Evolutionary conservation across 2,113 vertebrate species (phyloP), one percentile per base, ranked within the genome.

Genomic region (Indicator maculatus): DNA sequence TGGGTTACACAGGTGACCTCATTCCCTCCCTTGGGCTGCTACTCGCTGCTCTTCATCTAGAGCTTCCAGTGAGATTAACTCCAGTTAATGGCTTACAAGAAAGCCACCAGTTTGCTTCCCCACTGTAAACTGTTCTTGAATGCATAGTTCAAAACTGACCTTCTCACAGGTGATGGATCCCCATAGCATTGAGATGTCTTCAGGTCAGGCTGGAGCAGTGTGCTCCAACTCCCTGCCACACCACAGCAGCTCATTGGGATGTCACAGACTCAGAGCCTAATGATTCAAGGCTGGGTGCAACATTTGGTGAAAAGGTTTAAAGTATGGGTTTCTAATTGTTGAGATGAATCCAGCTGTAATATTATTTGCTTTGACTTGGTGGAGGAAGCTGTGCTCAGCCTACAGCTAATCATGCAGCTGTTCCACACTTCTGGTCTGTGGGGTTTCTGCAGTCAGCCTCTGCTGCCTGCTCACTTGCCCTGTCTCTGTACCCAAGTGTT

Each of bases 401-500:
- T 89, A 83, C 31, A 78, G 75, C 31, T 90, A 70, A 77, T 70
- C 17, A 11, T 39, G 39, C 66, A 83, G 59, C 44, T 90, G 65
- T 88, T 89, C 63, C 59, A 39, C 39, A 13, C 45, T 63, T 61
- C n/a, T 83, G 67, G 21, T 74, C 27, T 50, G 27, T 58, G 56
- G 30, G 41, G 15, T 78, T 92, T 70, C 66, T 78, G 47, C 76
- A 24, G 39, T 81, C 8, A 31, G 45, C 45, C 65, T 90, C 38
- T 91, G 70, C 64, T 94, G 31, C 64, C 44, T 64, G 38, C 39
- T 92, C 80, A 65, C 50, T 36, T 72, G 28, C 52, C 36, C 88
- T 90, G 21, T 96, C 72, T 26, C 23, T 84, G 78, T 89, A 17
- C 70, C 58, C 41, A 95, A 99, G 99, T 99, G 99, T 95, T 99